These are phyloP conservation scores for Tenebrio molitor DNA, from an alignment of 1,140 invertebrate genomes.

Conservation along the genomic window DNA sequence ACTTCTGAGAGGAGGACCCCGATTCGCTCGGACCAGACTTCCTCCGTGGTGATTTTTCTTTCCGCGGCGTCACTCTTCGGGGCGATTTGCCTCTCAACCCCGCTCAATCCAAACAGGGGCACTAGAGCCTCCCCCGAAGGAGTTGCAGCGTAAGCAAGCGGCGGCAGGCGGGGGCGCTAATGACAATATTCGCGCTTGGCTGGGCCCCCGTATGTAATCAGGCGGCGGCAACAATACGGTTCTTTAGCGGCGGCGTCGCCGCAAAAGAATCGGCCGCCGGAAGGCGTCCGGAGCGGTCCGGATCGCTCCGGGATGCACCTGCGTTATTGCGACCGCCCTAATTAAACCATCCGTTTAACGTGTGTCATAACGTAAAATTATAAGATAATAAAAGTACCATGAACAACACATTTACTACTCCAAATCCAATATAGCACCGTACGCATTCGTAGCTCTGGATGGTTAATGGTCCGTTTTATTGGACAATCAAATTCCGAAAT, in stretches of 20 bases:
- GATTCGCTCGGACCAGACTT: too few species aligned
- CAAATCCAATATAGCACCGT: slow-evolving; percentile 38
- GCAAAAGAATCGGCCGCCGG: slow-evolving; percentile 41
- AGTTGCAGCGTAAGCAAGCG: slow-evolving; percentile 34
- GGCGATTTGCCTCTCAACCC: too few species aligned
- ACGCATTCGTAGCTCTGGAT: slow-evolving; percentile 23
- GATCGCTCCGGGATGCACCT: too few species aligned
- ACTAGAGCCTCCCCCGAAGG: slow-evolving; percentile 11
- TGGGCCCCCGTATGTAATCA: slow-evolving; percentile 39
- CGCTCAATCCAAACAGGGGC: too few species aligned
- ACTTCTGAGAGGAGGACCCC: too few species aligned
- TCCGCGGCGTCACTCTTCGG: too few species aligned
- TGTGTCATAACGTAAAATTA: slow-evolving; percentile 35
- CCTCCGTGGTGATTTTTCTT: too few species aligned
- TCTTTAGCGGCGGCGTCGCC: slow-evolving; percentile 40
- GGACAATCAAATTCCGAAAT: slow-evolving; percentile 60
- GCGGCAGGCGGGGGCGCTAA: slow-evolving; percentile 17
- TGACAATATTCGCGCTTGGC: slow-evolving; percentile 41
- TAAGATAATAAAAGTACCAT: slow-evolving; percentile 30
- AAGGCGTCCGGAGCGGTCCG: neutral
- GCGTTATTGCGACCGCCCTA: slow-evolving; percentile 29
- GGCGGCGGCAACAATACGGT: slow-evolving; percentile 41
- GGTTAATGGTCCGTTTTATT: slow-evolving; percentile 61
- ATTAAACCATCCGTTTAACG: slow-evolving; percentile 19
- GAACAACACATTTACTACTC: slow-evolving; percentile 38